phyloP scores from a whole-genome alignment of 2,113 vertebrate species.

The Phaetusa simplex region DNA sequence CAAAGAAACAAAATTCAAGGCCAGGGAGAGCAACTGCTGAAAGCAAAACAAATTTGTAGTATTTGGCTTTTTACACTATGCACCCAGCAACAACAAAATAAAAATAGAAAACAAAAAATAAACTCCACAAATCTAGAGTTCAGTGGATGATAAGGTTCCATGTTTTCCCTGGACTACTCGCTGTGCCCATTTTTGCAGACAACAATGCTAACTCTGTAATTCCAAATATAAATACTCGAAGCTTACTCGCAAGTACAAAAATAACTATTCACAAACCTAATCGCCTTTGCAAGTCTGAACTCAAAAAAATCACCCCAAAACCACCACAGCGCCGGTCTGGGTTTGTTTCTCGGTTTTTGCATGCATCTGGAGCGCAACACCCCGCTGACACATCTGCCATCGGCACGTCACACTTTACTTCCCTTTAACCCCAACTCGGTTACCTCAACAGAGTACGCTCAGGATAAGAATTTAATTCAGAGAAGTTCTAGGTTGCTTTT shows the following conservation, averaged over 20 bases:
- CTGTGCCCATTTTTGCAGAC: not conserved
- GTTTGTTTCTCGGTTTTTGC: not conserved
- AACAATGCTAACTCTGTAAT: accelerated
- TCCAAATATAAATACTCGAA: not conserved
- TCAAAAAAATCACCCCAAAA: not conserved
- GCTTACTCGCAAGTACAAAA: not conserved
- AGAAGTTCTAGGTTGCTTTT: not conserved
- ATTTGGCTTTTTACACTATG: not conserved
- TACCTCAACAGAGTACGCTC: accelerated
- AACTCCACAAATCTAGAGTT: not conserved
- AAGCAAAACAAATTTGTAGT: not conserved
- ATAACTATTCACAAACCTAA: not conserved
- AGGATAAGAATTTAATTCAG: no score
- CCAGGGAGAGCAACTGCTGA: not conserved
- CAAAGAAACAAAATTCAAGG: not conserved
- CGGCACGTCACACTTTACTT: accelerated
- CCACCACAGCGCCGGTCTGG: accelerated
- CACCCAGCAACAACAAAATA: not conserved
- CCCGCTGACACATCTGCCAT: accelerated
- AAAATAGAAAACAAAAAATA: not conserved
- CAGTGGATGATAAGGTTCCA: accelerated
- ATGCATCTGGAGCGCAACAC: accelerated
- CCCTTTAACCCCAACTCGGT: not conserved
- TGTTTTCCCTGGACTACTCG: accelerated
- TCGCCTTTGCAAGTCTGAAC: not conserved